phyloP scores from a whole-genome alignment of 2,888 invertebrate genomes.

The Tetragonula carbonaria region DNA sequence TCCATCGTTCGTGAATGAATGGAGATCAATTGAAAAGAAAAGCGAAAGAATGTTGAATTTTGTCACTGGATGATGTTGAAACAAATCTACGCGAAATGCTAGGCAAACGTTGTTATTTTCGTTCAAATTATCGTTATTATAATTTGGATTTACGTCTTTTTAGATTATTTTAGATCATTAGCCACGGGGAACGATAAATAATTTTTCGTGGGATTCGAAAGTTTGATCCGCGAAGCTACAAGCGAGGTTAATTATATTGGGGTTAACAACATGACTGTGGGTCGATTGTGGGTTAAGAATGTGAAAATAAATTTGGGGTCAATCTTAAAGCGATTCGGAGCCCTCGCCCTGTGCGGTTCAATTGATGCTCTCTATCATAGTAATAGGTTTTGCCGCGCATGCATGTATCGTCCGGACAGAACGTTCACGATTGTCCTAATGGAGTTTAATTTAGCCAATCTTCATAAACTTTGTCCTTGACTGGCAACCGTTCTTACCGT shows the following conservation, averaged over 20 bases:
- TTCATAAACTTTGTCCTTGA: conserved; percentile 59
- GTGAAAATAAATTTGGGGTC: conserved; percentile 51
- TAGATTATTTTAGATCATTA: neutral
- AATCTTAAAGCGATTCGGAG: conserved; percentile 48
- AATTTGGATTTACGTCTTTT: too few relatives aligned
- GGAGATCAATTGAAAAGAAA: too few relatives aligned
- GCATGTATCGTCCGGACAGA: conserved; percentile 37
- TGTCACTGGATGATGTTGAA: too few relatives aligned
- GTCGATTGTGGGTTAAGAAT: conserved; percentile 33
- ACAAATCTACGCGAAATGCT: too few relatives aligned
- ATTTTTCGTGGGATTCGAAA: conserved; percentile 26
- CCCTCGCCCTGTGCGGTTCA: conserved; percentile 29
- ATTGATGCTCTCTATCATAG: conserved; percentile 51
- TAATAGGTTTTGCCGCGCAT: conserved; percentile 33
- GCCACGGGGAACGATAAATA: neutral
- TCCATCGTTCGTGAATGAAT: neutral
- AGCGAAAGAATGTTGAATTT: neutral
- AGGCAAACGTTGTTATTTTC: neutral
- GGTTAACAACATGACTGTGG: conserved; percentile 32
- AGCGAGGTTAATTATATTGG: conserved; percentile 31
- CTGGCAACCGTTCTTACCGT: conserved; percentile 48
- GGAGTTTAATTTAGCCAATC: conserved; percentile 66
- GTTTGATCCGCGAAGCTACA: conserved; percentile 12
- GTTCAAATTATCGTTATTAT: neutral
- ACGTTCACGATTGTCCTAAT: conserved; percentile 51